phyloP scores from a whole-genome alignment of 2,888 invertebrate species.

The Neoitamus cyanurus region DNA sequence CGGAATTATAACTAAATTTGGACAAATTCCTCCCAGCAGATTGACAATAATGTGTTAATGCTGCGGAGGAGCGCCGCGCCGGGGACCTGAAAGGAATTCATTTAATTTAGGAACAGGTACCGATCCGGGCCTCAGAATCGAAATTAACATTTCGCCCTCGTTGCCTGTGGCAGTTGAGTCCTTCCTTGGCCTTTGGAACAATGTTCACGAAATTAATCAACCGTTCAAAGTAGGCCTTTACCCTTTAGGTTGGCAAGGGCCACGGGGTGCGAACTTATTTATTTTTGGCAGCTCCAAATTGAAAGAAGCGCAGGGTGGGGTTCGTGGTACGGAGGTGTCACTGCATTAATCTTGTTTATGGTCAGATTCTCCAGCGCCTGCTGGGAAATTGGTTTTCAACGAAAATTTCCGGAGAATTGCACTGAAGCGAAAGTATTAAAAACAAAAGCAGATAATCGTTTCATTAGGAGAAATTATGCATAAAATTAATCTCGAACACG shows the following conservation, averaged over 20 bases:
- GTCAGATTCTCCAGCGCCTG: not conserved
- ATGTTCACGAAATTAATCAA: slow-evolving; percentile 39
- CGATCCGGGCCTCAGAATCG: not conserved
- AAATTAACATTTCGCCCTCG: slow-evolving; percentile 37
- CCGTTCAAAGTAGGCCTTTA: slow-evolving; percentile 29
- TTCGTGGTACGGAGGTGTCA: not conserved
- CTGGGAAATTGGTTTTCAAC: slow-evolving; percentile 28
- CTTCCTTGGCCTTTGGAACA: slow-evolving; percentile 24
- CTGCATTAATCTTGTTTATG: slow-evolving; percentile 41
- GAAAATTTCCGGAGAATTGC: not conserved
- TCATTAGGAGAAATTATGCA: slow-evolving; percentile 35
- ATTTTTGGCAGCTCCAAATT: slow-evolving; percentile 38
- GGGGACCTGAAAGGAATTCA: slow-evolving; percentile 11
- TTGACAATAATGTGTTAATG: slow-evolving; percentile 42
- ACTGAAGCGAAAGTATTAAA: slow-evolving; percentile 23
- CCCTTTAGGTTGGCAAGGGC: not conserved
- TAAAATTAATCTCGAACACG: slow-evolving; percentile 23
- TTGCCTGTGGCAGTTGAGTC: slow-evolving; percentile 25
- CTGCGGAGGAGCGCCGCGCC: not conserved
- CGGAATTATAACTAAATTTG: slow-evolving; percentile 34
- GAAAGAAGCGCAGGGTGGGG: not conserved
- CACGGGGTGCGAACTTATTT: slow-evolving; percentile 20
- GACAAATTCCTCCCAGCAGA: slow-evolving; percentile 32
- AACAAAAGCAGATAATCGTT: slow-evolving; percentile 35
- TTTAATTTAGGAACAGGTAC: slow-evolving; percentile 28